These are phyloP conservation scores for Metaphire vulgaris DNA, from an alignment of 1,140 invertebrate genomes.

Conservation along the genomic window DNA sequence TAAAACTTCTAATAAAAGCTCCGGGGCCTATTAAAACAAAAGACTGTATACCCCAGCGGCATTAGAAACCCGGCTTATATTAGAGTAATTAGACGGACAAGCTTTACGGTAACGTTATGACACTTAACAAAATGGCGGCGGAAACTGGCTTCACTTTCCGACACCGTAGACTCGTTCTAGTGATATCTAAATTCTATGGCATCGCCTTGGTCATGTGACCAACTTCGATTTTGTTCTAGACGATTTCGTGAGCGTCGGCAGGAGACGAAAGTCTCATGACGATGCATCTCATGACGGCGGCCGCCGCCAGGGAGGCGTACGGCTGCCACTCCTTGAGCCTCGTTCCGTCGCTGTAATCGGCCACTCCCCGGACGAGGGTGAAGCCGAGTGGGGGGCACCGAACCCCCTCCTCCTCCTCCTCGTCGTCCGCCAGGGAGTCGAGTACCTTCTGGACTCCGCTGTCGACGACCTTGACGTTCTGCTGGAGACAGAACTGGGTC, in stretches of 20 bases:
- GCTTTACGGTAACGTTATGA: too few species aligned
- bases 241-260: neutral
- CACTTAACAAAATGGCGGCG: too few species aligned
- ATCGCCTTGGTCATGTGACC: too few species aligned
- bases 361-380: slow-evolving; percentile 64
- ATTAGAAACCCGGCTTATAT: too few species aligned
- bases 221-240: too few species aligned
- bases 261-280: neutral
- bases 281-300: slow-evolving; percentile 53
- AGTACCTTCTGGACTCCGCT: slow-evolving; percentile 38
- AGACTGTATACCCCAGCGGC: too few species aligned
- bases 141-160: too few species aligned
- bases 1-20: too few species aligned
- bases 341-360: slow-evolving; percentile 17
- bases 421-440: slow-evolving; percentile 68
- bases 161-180: too few species aligned
- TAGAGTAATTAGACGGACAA: too few species aligned
- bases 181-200: too few species aligned
- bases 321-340: slow-evolving; percentile 75
- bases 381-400: slow-evolving; percentile 63
- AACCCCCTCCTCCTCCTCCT: slow-evolving; percentile 66
- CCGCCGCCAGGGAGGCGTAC: slow-evolving; percentile 79
- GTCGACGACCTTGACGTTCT: slow-evolving; percentile 4
- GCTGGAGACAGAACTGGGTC: neutral
- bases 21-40: too few species aligned